Conservation (phyloP, 2,888 invertebrate genomes). For the Troides helena region DNA sequence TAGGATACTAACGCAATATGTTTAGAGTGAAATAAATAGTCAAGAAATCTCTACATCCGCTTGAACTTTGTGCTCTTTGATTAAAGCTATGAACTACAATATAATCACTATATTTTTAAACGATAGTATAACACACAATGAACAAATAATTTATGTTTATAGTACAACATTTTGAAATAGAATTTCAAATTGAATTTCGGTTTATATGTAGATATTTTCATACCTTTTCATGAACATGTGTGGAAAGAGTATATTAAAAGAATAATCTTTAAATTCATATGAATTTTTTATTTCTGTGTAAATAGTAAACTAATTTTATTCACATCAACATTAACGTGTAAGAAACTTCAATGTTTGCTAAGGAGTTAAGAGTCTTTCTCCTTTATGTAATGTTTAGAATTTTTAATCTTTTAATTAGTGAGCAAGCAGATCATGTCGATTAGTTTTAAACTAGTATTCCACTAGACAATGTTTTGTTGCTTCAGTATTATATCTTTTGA, state of each 20-base stretch:
- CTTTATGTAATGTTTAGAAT: too few relatives aligned
- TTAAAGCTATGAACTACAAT: background rate
- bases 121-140: background rate
- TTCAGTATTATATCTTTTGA: background rate
- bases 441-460: too few relatives aligned
- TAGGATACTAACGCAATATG: background rate
- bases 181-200: background rate
- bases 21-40: background rate
- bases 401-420: too few relatives aligned
- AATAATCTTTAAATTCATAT: too few relatives aligned
- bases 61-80: constrained; percentile 2
- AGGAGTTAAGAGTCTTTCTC: too few relatives aligned
- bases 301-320: too few relatives aligned
- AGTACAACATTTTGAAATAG: background rate
- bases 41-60: constrained; percentile 2
- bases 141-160: background rate
- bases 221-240: background rate
- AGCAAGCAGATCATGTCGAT: too few relatives aligned
- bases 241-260: too few relatives aligned
- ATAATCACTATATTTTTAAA: background rate
- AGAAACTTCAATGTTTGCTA: too few relatives aligned
- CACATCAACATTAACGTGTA: too few relatives aligned
- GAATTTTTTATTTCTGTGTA: too few relatives aligned
- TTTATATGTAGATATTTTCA: background rate
- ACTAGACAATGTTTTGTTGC: background rate